phyloP scores from a whole-genome alignment of 2,797 vertebrate species.

The Setipinna tenuifilis region DNA sequence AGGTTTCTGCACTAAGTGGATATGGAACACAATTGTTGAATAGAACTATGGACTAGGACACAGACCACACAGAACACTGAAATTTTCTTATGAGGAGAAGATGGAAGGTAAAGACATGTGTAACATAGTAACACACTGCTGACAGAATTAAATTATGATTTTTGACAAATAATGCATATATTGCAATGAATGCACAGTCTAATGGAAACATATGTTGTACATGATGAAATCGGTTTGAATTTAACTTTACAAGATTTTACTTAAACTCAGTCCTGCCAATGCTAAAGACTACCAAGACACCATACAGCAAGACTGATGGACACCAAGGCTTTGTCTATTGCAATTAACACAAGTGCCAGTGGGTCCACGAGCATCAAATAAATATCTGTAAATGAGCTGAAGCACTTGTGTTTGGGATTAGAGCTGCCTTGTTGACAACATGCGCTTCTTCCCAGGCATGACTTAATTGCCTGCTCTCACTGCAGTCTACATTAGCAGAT shows the following conservation, averaged over 20 bases:
- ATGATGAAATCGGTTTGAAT: too few relatives aligned
- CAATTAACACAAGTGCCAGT: neutral
- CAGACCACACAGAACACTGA: neutral
- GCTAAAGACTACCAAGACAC: neutral
- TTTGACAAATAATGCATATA: too few relatives aligned
- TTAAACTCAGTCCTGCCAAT: neutral
- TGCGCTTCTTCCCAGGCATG: constrained; percentile 2
- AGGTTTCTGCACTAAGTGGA: neutral
- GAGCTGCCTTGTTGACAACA: neutral
- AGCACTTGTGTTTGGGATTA: constrained; percentile 11
- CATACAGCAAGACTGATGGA: neutral
- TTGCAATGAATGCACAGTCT: too few relatives aligned
- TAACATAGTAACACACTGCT: too few relatives aligned
- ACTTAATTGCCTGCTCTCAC: constrained; percentile 55
- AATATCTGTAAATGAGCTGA: constrained; percentile 4
- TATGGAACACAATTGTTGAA: too few relatives aligned
- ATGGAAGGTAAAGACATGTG: neutral
- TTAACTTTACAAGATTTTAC: too few relatives aligned
- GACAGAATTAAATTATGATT: too few relatives aligned
- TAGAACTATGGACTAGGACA: neutral
- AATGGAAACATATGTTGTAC: too few relatives aligned
- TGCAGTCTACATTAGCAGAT: constrained; percentile 58
- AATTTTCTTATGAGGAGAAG: neutral
- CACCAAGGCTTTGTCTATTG: neutral
- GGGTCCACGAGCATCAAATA: neutral